Conservation (phyloP, 2,888 invertebrate species). For the Steinernema hermaphroditum region DNA sequence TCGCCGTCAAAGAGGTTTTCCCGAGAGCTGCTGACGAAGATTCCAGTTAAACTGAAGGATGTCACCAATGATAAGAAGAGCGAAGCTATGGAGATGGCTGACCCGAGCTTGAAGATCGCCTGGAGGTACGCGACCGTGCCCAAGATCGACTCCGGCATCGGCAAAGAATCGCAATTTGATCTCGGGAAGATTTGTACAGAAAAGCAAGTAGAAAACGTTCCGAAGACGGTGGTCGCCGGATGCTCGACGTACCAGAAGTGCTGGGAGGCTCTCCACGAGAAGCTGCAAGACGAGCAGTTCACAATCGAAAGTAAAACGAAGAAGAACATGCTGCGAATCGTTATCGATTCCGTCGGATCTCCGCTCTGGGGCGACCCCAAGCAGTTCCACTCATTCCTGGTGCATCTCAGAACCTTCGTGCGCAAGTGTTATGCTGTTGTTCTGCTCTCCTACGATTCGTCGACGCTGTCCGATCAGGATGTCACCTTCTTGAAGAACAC, state of each 20-base stretch:
- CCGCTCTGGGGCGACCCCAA: slow-evolving; percentile 36
- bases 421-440: slow-evolving; percentile 11
- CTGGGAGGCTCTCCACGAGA: slow-evolving; percentile 26
- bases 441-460: slow-evolving; percentile 33
- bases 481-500: background rate
- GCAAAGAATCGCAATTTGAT: slow-evolving; percentile 34
- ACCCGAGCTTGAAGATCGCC: slow-evolving; percentile 40
- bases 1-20: slow-evolving; percentile 29
- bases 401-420: slow-evolving; percentile 30
- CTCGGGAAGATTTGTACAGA: slow-evolving; percentile 32
- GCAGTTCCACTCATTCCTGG: slow-evolving; percentile 29
- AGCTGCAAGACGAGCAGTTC: background rate
- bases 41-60: background rate
- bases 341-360: slow-evolving; percentile 35
- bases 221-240: slow-evolving; percentile 3
- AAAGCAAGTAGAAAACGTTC: slow-evolving; percentile 26
- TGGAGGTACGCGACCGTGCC: slow-evolving; percentile 39
- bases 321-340: slow-evolving; percentile 35
- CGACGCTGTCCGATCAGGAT: slow-evolving; percentile 20
- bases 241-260: slow-evolving; percentile 31
- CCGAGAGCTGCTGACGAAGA: slow-evolving; percentile 11
- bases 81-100: slow-evolving; percentile 7
- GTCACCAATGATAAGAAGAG: background rate
- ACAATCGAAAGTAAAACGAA: background rate
- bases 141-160: slow-evolving; percentile 5